Conservation (phyloP, 92 coral and sea anemone species). For the Zoanthus solanderi region DNA sequence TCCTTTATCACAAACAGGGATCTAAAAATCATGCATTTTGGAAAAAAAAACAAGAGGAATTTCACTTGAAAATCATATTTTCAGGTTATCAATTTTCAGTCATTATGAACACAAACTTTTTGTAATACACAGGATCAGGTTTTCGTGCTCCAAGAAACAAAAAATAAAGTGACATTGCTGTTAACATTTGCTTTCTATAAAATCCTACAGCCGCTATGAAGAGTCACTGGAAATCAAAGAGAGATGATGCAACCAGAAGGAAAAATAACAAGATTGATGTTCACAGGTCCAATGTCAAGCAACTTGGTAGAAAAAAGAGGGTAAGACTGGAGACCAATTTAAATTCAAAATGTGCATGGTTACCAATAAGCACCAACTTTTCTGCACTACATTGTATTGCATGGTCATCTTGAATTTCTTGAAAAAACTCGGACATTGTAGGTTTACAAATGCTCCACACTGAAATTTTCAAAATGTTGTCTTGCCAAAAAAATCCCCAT, state of each 20-base stretch:
- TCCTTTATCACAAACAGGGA: too few species aligned
- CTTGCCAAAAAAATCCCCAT: conserved; percentile 8
- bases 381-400: conserved; percentile 30
- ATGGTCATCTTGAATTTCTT: conserved; percentile 14
- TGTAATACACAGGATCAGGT: conserved; percentile 7
- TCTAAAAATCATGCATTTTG: too few species aligned
- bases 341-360: conserved; percentile 15
- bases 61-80: too few species aligned
- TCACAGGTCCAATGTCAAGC: conserved; percentile 16
- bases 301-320: conserved; percentile 30
- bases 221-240: conserved; percentile 33
- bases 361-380: conserved; percentile 29
- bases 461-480: conserved; percentile 29
- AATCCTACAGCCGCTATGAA: conserved; percentile 17
- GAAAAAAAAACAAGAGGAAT: too few species aligned
- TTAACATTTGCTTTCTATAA: conserved; percentile 18
- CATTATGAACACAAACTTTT: conserved; percentile 20
- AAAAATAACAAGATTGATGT: conserved; percentile 12
- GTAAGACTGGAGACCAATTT: conserved; percentile 23
- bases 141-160: conserved; percentile 20
- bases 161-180: conserved; percentile 25
- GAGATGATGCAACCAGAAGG: conserved; percentile 19
- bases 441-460: conserved; percentile 27
- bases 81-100: conserved; percentile 9
- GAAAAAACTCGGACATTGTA: conserved; percentile 12